Base-by-base conservation (phyloP, 2,888 invertebrate genomes). In the Cheilosia variabilis region DNA sequence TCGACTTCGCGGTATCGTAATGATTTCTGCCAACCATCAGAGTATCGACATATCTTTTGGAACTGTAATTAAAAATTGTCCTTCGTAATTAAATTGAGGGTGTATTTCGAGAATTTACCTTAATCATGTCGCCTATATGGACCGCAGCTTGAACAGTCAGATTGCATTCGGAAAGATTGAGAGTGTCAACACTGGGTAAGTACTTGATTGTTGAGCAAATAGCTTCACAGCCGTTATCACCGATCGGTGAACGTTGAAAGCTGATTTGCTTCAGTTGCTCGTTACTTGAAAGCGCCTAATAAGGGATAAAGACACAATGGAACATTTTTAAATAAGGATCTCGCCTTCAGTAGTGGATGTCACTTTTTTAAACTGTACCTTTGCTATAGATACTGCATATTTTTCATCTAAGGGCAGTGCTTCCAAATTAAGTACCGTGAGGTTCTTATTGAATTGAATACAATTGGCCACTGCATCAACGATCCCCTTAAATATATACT, bases 11-110 rank as follows among this genome's bases (percentile, higher is more conserved):
- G 94, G 90, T 96, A 96, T n/a, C 97, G 94, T 69, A 97, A 90
- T 7, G 96, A 96, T 88, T 95, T 95, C 87, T 96, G 95, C 97
- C 97, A 97, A 82, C 96, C 95, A 90, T 97, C 96, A 87, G 96
- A 95, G 90, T 95, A 96, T 69, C 96, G 94, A 76, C 94, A 93
- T 73, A 95, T 93, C 90, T 95, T 95, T 90, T 96, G 96, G 88
- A 94, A 94, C 93, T 95, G 92, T 13, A 37, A 37, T 37, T 13
- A 9, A 3, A 19, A n/a, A 10, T 9, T 19, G 4, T 1, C 2
- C 6, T 19, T 9, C 10, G 47, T 17, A 19, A 47, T 10, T 17
- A 19, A 27, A 34, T 19, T 87, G 19, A 31, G 15, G 17, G 19
- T 62, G 10, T 50, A 7, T 17, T 19, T 9, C 9, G 2, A 9